phyloP scores from a whole-genome alignment of 2,113 vertebrate species.

The Pionites leucogaster region DNA sequence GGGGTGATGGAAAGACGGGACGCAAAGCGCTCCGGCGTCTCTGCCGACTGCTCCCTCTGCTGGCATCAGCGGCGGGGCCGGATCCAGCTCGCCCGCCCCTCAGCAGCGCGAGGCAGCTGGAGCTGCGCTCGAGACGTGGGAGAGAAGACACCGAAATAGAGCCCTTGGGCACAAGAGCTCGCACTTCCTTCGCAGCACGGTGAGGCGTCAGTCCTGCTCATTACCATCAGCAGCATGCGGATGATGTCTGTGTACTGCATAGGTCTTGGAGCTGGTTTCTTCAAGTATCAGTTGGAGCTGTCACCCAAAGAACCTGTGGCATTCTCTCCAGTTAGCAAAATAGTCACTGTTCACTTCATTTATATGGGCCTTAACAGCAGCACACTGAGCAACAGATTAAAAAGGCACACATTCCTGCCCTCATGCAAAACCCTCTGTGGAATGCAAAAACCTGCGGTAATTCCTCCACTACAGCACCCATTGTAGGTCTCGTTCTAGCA shows the following conservation, averaged over 20 bases:
- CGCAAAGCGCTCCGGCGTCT: neutral
- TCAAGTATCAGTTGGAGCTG: neutral
- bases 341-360: neutral
- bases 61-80: neutral
- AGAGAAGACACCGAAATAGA: rapidly evolving
- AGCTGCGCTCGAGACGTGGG: rapidly evolving
- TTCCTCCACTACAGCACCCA: neutral
- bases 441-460: neutral
- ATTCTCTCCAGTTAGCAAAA: neutral
- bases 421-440: neutral
- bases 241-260: rapidly evolving
- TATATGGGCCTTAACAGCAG: neutral
- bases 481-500: neutral
- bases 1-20: neutral
- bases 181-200: rapidly evolving
- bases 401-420: neutral
- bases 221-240: rapidly evolving
- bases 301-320: neutral
- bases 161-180: rapidly evolving
- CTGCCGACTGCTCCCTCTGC: slow-evolving; percentile 7
- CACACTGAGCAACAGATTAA: neutral
- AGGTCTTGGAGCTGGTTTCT: neutral
- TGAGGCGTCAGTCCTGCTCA: neutral
- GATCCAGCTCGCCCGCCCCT: rapidly evolving
- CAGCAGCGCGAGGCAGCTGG: rapidly evolving